Evolutionary conservation across 2,113 vertebrate genomes (phyloP).

Genomic region (Galemys pyrenaicus): DNA sequence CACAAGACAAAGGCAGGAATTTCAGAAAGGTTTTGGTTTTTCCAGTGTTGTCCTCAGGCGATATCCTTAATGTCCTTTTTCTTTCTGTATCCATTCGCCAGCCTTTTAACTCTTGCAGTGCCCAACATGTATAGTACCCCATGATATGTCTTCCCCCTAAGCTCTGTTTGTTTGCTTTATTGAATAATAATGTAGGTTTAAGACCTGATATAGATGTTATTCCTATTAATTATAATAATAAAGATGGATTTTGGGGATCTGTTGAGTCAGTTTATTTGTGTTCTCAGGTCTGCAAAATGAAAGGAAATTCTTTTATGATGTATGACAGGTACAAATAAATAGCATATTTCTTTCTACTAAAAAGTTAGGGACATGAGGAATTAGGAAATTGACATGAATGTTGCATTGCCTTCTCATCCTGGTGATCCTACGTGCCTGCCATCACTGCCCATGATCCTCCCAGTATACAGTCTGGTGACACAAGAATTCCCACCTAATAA

Average conservation of each 20-base stretch:
- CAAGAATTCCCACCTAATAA: not conserved
- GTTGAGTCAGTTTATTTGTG: not conserved
- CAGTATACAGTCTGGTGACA: not conserved
- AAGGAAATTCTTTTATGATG: not conserved
- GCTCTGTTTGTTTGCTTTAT: not conserved
- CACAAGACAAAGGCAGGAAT: conserved; percentile 16
- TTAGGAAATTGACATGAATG: not conserved
- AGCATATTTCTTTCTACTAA: not conserved
- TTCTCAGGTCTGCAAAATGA: not conserved
- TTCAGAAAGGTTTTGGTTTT: conserved; percentile 53
- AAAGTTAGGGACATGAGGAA: not conserved
- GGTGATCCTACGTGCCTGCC: not conserved
- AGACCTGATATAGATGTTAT: not conserved
- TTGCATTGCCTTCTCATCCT: not conserved
- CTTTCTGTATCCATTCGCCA: not conserved
- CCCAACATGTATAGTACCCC: not conserved
- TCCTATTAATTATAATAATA: not conserved
- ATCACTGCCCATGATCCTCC: not conserved
- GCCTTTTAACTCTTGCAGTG: conserved; percentile 47
- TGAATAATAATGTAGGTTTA: not conserved
- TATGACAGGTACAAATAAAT: not conserved
- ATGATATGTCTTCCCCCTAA: conserved; percentile 31
- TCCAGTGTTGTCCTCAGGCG: not conserved
- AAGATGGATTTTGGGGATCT: not conserved
- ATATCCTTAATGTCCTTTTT: not conserved